Evolutionary conservation across 1,140 invertebrate species (phyloP), one percentile per base, ranked within the genome.

Genomic region (Branchinecta lynchi): DNA sequence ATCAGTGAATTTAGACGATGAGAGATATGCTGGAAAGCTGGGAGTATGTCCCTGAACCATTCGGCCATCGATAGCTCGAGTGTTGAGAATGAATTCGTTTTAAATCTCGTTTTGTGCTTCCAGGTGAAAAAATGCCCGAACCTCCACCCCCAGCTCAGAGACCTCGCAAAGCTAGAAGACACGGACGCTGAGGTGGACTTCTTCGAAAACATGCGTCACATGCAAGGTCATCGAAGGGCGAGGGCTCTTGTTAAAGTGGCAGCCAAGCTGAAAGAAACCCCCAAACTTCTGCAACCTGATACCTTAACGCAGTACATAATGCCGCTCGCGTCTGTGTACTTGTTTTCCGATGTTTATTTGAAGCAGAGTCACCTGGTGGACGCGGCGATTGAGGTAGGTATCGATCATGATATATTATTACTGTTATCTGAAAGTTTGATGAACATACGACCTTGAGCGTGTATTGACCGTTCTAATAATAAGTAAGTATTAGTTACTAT

Each of bases 121-220:
- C 12, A 9, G 12, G 70, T 72, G n/a, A n/a, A 66, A 45, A 73
- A 70, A 66, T 76, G 74, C 67, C 69, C 71, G 20, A 12, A 68
- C 12, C 66, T 72, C 67, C 84, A 93, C 80, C 83, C 86, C 44
- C 79, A 88, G 8, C 76, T 92, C 8, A 80, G 82, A n/a, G 91
- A 95, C 79, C 80, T 96, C 44, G 78, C 83, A 2, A 77, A 81
- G 17, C 79, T 95, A 3, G 86, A 90, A 76, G 84, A 85, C 74
- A 79, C 80, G 45, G 91, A 97, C 77, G 77, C 81, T 0, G 93
- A 98, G 77, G 85, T 90, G 0, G 93, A 97, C 78, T 95, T 97
- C 80, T 98, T 95, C 76, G 89, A 94, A 73, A 97, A 96, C 75
- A 87, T 94, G 73, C 83, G 85, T 45, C 94, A 98, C 81, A 78